Percentiles rank a stretch among this genome's conserved stretches.
These are phyloP conservation scores for Carapus acus DNA, from an alignment of 2,797 vertebrate species.

Conservation along the genomic window DNA sequence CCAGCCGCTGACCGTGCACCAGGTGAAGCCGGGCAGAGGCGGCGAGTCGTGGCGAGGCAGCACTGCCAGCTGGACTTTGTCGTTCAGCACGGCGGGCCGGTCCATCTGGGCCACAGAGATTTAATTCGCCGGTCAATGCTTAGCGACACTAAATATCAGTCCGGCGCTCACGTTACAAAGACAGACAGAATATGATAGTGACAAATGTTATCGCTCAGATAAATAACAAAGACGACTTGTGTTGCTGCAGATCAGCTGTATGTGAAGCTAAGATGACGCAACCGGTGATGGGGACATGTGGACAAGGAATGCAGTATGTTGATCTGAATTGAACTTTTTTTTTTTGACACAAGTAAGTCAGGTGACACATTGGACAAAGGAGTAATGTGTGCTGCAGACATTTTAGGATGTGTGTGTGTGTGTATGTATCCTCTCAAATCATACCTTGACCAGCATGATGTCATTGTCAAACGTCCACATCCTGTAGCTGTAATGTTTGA, in stretches of 20 bases:
- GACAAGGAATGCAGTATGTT: neutral
- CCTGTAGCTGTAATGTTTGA: slow-evolving; percentile 56
- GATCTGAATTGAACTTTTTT: neutral
- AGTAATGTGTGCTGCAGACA: too few species aligned
- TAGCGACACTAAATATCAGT: slow-evolving; percentile 2
- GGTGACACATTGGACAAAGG: too few species aligned
- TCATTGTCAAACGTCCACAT: slow-evolving; percentile 68
- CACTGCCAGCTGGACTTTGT: slow-evolving; percentile 29
- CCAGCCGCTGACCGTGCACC: slow-evolving; percentile 75
- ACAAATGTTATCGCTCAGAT: neutral
- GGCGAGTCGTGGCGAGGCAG: slow-evolving; percentile 38
- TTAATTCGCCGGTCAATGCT: slow-evolving; percentile 12
- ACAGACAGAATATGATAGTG: neutral
- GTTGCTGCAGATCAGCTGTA: neutral
- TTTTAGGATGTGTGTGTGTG: too few species aligned
- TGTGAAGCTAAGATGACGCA: neutral
- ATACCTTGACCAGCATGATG: slow-evolving; percentile 77
- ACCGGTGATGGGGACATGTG: neutral
- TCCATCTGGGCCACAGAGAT: slow-evolving; percentile 59
- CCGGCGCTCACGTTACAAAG: neutral
- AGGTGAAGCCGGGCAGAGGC: slow-evolving; percentile 12
- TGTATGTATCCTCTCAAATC: neutral
- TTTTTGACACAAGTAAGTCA: neutral
- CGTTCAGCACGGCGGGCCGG: slow-evolving; percentile 54
- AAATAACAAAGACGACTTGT: neutral